These are phyloP conservation scores for Peromyscus polionotus DNA, from an alignment of 2,113 vertebrate genomes.

Conservation along the genomic window DNA sequence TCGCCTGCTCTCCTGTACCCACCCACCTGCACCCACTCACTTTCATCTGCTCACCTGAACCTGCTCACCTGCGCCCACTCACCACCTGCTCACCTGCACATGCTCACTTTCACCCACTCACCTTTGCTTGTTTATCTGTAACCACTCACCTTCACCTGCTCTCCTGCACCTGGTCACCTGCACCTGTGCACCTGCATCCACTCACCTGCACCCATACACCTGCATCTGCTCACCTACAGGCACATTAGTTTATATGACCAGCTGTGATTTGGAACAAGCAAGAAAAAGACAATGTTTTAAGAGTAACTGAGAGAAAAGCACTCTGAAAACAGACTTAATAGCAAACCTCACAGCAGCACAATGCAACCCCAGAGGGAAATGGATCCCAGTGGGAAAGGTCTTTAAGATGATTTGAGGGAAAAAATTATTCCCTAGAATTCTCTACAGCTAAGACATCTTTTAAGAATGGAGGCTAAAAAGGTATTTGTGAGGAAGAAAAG, in stretches of 20 bases:
- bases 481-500: not conserved
- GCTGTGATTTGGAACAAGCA: not conserved
- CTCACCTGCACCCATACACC: not conserved
- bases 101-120: not conserved
- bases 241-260: not conserved
- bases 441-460: not conserved
- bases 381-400: not conserved
- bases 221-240: not conserved
- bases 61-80: not conserved
- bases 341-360: not conserved
- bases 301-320: not conserved
- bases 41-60: rapidly evolving
- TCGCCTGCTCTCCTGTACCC: not conserved
- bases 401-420: constrained; percentile 18
- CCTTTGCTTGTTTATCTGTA: not conserved
- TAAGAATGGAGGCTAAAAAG: not conserved
- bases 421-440: not conserved
- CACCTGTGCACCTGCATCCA: not conserved
- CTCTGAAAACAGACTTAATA: not conserved
- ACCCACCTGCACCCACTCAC: not conserved
- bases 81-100: not conserved
- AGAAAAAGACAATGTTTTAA: constrained; percentile 18
- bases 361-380: not conserved
- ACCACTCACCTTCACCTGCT: too few relatives aligned
- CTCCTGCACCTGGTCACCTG: too few relatives aligned